Percentiles rank a stretch among this genome's conserved stretches.
These are phyloP conservation scores for Pogoniulus pusillus DNA, from an alignment of 2,797 vertebrate genomes.

Conservation along the genomic window DNA sequence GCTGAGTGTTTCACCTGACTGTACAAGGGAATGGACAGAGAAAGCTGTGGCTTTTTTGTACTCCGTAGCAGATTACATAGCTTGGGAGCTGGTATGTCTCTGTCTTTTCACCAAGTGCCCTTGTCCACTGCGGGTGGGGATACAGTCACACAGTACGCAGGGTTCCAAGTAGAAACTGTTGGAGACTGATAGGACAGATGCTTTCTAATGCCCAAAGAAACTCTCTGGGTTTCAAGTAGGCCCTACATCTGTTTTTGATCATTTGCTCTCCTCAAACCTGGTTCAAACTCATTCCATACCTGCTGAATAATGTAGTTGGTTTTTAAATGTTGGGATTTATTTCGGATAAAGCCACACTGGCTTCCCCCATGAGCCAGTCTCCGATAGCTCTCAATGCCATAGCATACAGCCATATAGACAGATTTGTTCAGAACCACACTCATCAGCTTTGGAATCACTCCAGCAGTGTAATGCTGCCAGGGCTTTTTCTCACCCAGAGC, in stretches of 20 bases:
- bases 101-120: neutral
- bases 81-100: neutral
- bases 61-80: accelerated
- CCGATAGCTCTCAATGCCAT: accelerated
- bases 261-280: neutral
- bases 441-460: neutral
- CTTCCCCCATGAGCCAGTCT: neutral
- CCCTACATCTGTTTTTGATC: neutral
- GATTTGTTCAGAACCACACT: neutral
- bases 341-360: neutral
- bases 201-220: neutral
- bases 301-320: neutral
- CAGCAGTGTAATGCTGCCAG: neutral
- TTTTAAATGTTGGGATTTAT: neutral
- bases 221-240: neutral
- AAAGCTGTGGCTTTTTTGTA: neutral
- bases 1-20: conserved; percentile 32
- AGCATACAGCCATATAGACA: neutral
- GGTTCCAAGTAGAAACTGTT: neutral
- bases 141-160: neutral
- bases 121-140: neutral
- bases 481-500: neutral
- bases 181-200: neutral
- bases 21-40: neutral
- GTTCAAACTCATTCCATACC: neutral